phyloP scores from a whole-genome alignment of 1,140 invertebrate species.

The Eueides isabella region DNA sequence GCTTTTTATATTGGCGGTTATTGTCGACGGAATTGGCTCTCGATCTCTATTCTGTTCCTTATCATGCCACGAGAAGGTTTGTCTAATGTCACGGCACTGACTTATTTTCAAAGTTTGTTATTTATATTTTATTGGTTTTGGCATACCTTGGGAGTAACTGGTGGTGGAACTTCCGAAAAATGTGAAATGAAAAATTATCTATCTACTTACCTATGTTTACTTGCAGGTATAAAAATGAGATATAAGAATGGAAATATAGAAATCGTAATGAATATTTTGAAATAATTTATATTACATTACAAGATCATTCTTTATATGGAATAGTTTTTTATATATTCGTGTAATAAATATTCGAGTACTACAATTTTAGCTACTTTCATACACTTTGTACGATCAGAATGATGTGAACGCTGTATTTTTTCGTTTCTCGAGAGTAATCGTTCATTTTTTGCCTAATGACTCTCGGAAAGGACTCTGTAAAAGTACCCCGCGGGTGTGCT shows the following conservation, averaged over 20 bases:
- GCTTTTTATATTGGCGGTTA: constrained; percentile 56
- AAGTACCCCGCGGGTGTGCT: constrained; percentile 39
- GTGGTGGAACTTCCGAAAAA: neutral
- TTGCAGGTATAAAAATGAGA: neutral
- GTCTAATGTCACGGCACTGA: constrained; percentile 37
- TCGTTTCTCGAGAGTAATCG: constrained; percentile 46
- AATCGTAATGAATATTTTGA: no score
- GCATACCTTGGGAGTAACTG: neutral
- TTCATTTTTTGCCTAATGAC: constrained; percentile 68
- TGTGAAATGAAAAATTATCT: no score
- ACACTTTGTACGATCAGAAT: constrained; percentile 30
- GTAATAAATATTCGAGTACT: neutral
- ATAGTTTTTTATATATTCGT: neutral
- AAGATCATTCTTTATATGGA: neutral
- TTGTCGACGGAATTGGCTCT: constrained; percentile 51
- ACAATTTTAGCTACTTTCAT: constrained; percentile 15
- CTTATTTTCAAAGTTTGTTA: constrained; percentile 40
- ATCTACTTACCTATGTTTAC: no score
- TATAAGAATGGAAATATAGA: no score
- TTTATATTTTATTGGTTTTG: constrained; percentile 30
- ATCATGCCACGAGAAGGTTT: constrained; percentile 40
- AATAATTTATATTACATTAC: no score
- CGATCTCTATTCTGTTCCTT: constrained; percentile 43
- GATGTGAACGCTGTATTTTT: constrained; percentile 29
- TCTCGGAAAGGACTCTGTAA: constrained; percentile 45